A percentile compares a stretch with the other conserved stretches of the same genome.
Evolutionary conservation across 2,113 vertebrate genomes (phyloP).

Genomic region (Brachirus orientalis): DNA sequence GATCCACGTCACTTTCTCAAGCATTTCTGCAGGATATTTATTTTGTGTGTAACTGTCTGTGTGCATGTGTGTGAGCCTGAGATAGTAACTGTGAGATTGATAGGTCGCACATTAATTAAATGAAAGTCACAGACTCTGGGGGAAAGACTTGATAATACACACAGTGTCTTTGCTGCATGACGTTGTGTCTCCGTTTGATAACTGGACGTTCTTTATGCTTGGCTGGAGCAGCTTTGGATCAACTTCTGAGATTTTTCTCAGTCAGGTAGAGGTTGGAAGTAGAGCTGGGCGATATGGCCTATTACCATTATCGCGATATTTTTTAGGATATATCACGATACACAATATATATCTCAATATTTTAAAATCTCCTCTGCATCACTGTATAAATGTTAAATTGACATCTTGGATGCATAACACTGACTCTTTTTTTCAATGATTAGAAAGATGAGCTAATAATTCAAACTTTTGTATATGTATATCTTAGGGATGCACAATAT

Average conservation of each 20-base stretch:
- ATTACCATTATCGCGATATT: no score
- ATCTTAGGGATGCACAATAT: no score
- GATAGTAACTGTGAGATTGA: slow-evolving; percentile 44
- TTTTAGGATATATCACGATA: no score
- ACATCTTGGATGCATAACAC: no score
- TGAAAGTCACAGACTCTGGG: slow-evolving; percentile 55
- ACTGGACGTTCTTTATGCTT: slow-evolving; percentile 6
- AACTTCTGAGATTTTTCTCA: slow-evolving; percentile 6
- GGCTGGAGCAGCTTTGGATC: slow-evolving; percentile 4
- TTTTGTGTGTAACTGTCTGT: neutral
- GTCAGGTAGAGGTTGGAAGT: neutral
- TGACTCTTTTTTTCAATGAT: no score
- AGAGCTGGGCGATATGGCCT: no score
- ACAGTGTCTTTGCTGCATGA: neutral
- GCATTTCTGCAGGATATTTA: slow-evolving; percentile 41
- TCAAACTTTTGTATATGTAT: neutral
- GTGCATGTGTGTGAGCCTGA: slow-evolving; percentile 12
- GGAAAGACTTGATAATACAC: slow-evolving; percentile 32
- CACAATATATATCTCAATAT: no score
- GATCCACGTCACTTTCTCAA: slow-evolving; percentile 43
- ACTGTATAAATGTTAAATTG: no score
- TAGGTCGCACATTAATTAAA: slow-evolving; percentile 28
- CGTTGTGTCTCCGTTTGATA: slow-evolving; percentile 13
- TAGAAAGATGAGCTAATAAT: neutral
- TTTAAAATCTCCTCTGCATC: no score